phyloP scores from a whole-genome alignment of 2,888 invertebrate genomes.

The Caenorhabditis sulstoni region DNA sequence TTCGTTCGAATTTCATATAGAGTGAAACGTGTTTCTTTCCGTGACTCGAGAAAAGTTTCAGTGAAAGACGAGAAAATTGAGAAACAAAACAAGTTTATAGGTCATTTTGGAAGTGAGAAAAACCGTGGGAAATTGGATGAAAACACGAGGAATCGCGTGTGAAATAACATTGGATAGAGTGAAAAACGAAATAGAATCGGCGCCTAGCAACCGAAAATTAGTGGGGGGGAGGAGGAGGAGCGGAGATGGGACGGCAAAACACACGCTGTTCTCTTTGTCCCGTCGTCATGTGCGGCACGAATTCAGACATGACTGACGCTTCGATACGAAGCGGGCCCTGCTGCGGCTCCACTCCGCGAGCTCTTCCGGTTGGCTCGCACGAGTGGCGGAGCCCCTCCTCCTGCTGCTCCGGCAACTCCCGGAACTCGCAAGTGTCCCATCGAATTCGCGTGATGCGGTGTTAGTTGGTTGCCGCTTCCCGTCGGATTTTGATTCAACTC shows the following conservation, averaged over 20 bases:
- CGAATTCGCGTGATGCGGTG: slow-evolving; percentile 41
- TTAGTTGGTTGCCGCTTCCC: slow-evolving; percentile 1
- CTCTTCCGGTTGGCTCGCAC: slow-evolving; percentile 26
- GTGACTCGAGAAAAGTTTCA: too few relatives aligned
- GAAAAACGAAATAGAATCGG: slow-evolving; percentile 4
- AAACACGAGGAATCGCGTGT: not conserved
- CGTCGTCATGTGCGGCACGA: not conserved
- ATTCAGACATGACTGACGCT: slow-evolving; percentile 55
- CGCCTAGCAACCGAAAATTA: slow-evolving; percentile 19
- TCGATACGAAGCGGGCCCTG: slow-evolving; percentile 19
- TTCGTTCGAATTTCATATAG: too few relatives aligned
- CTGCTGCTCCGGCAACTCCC: not conserved
- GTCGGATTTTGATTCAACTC: slow-evolving; percentile 29
- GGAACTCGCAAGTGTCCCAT: slow-evolving; percentile 42
- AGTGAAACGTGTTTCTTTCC: too few relatives aligned
- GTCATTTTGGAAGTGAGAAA: not conserved
- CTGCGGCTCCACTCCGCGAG: slow-evolving; percentile 23
- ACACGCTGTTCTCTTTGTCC: not conserved
- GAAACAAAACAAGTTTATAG: not conserved
- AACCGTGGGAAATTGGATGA: not conserved
- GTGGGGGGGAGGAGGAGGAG: not conserved
- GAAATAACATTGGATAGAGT: slow-evolving; percentile 4
- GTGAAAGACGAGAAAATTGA: too few relatives aligned
- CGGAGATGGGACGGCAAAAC: not conserved
- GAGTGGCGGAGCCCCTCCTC: not conserved